Percentiles rank a stretch among this genome's conserved stretches.
Evolutionary conservation across 2,888 invertebrate species (phyloP).

Genomic region (Osedax frankpressi): DNA sequence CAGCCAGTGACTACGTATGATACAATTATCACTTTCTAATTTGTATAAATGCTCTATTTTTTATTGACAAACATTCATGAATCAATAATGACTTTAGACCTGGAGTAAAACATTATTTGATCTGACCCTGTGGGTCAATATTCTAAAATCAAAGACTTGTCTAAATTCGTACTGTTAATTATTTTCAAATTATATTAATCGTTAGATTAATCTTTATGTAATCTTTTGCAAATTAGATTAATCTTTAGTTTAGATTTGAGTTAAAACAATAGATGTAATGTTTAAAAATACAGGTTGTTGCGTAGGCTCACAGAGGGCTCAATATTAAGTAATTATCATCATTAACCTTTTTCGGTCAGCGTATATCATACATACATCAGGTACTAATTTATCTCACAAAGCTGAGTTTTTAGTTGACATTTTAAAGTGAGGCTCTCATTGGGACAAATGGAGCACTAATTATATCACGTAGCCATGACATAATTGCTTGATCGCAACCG

Average conservation of each 20-base stretch:
- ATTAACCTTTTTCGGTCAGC: background rate
- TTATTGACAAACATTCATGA: background rate
- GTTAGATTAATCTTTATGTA: too few relatives aligned
- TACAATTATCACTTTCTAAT: background rate
- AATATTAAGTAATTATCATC: background rate
- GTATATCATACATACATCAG: background rate
- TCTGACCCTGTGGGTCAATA: background rate
- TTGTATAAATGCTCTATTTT: background rate
- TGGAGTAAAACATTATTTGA: background rate
- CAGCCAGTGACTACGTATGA: background rate
- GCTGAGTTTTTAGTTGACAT: background rate
- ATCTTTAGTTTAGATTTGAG: background rate
- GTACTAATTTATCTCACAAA: conserved; percentile 1
- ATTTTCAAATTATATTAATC: background rate
- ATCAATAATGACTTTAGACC: background rate
- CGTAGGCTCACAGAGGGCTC: background rate
- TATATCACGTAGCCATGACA: conserved; percentile 5
- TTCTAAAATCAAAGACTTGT: background rate
- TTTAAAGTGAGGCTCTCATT: background rate
- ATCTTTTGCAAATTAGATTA: too few relatives aligned
- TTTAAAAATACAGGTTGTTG: background rate
- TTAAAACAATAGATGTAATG: background rate
- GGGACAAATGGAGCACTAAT: conserved; percentile 2
- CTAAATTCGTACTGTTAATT: background rate
- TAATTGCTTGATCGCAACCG: background rate